A percentile compares a stretch with the other conserved stretches of the same genome.
These are phyloP conservation scores for Syritta pipiens DNA, from an alignment of 2,888 invertebrate species.

Conservation along the genomic window DNA sequence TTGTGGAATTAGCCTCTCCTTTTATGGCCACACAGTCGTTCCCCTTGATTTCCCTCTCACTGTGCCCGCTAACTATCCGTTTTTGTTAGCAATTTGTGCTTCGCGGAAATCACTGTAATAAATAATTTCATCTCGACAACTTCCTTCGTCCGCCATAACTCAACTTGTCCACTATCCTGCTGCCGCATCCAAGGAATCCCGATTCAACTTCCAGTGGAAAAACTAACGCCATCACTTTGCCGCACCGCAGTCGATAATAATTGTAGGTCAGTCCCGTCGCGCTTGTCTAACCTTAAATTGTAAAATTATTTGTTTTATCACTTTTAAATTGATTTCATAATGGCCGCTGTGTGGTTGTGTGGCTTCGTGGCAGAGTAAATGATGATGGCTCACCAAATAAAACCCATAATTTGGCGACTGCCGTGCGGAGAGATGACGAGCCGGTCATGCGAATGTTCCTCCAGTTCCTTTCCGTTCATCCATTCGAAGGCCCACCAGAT, in stretches of 20 bases:
- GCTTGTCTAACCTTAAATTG: conserved; percentile 50
- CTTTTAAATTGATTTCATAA: conserved; percentile 65
- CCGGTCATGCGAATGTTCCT: too few relatives aligned
- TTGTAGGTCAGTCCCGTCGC: conserved; percentile 32
- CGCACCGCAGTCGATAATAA: conserved; percentile 7
- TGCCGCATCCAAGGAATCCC: not conserved
- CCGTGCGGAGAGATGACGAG: not conserved
- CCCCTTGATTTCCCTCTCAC: too few relatives aligned
- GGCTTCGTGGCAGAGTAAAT: conserved; percentile 27
- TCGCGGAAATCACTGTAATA: too few relatives aligned
- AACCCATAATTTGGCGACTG: conserved; percentile 56
- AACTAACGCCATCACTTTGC: not conserved
- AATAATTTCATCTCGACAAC: too few relatives aligned
- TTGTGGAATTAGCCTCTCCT: too few relatives aligned
- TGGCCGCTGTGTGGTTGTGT: conserved; percentile 5
- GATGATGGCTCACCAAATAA: conserved; percentile 63
- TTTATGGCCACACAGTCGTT: too few relatives aligned
- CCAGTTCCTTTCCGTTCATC: too few relatives aligned
- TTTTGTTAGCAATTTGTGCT: too few relatives aligned
- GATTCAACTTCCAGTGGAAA: conserved; percentile 17
- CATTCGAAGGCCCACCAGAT: not conserved
- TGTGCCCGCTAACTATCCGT: too few relatives aligned
- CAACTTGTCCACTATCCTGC: not conserved
- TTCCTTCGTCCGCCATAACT: too few relatives aligned
- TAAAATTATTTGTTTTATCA: conserved; percentile 66